Evolutionary conservation across 2,797 vertebrate species (phyloP).

Genomic region (Distichodus sexfasciatus): DNA sequence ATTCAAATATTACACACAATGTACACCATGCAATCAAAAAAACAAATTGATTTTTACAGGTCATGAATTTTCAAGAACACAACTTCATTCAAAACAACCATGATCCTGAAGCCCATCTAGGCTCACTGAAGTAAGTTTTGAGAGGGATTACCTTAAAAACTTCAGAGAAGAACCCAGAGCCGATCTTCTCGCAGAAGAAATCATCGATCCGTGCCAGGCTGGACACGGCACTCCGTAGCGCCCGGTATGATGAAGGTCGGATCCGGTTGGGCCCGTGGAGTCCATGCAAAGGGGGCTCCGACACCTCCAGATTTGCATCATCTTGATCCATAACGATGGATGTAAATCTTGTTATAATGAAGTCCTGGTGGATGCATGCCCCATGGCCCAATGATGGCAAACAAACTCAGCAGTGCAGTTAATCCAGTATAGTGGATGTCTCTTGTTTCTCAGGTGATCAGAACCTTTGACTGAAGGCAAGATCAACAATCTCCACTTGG

Average conservation of each 20-base stretch:
- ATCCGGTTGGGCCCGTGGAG: conserved; percentile 76
- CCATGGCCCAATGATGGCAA: conserved; percentile 9
- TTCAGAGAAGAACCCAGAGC: conserved; percentile 93
- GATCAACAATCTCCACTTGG: too few relatives aligned
- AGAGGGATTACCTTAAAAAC: conserved; percentile 87
- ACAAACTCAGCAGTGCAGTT: background rate
- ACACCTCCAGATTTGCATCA: conserved; percentile 59
- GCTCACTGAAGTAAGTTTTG: too few relatives aligned
- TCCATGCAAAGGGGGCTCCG: conserved; percentile 67
- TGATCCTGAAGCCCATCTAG: too few relatives aligned
- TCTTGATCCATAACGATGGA: conserved; percentile 62
- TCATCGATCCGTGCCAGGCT: conserved; percentile 90
- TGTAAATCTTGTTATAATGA: background rate
- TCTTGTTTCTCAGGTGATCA: too few relatives aligned
- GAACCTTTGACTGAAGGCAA: too few relatives aligned
- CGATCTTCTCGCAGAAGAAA: conserved; percentile 95
- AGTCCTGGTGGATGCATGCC: background rate
- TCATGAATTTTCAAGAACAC: too few relatives aligned
- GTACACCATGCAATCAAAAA: too few relatives aligned
- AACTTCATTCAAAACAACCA: too few relatives aligned
- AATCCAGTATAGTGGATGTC: too few relatives aligned
- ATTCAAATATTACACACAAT: too few relatives aligned
- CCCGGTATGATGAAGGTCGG: conserved; percentile 87
- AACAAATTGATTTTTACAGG: too few relatives aligned
- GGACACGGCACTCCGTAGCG: conserved; percentile 89